Base-by-base conservation (phyloP, 2,888 invertebrate genomes). In the Andricus curvator region DNA sequence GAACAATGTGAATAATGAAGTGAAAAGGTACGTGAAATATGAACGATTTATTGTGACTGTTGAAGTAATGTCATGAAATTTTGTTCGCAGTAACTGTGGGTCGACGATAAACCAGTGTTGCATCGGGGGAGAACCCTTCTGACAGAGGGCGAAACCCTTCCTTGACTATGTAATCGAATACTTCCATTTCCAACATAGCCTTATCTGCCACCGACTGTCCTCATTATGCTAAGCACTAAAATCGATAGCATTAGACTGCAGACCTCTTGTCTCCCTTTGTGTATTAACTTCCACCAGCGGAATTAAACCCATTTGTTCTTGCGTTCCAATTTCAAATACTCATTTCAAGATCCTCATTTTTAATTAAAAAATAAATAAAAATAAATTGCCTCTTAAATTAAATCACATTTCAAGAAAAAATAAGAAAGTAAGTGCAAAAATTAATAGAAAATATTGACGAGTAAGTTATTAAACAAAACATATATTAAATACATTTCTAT, bases 211-310 rank as follows among this genome's bases (percentile, higher is more conserved):
- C 83, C 86, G 87, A 82, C 86, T 82, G 82, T 87, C 83, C 90
- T 91, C 88, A 91, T 91, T 91, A 91, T 91, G 91, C 90, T 91
- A 91, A 91, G 89, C 89, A 89, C 89, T 74, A 89, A 90, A 91
- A 91, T 91, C 91, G 90, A 91, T 91, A 90, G 89, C 87, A 89
- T 90, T 90, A 90, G 89, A 88, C 86, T 80, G 15, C 20, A 74
- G 74, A 74, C 74, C 74, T 74, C 74, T 74, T 74, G 74, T 74
- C 74, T 74, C 74, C 74, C 74, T 56, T 74, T 74, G 37, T 74
- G 33, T 60, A 74, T 56, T 74, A 74, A 37, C 33, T 74, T 60
- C 56, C 11, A 56, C 74, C 56, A 56, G 56, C 29, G 22, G 33
- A 74, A 74, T 60, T 74, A 64, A 64, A 77, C 41, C 64, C 77